These are phyloP conservation scores for Poeciliopsis occidentalis DNA, from an alignment of 2,113 vertebrate species.

Conservation along the genomic window DNA sequence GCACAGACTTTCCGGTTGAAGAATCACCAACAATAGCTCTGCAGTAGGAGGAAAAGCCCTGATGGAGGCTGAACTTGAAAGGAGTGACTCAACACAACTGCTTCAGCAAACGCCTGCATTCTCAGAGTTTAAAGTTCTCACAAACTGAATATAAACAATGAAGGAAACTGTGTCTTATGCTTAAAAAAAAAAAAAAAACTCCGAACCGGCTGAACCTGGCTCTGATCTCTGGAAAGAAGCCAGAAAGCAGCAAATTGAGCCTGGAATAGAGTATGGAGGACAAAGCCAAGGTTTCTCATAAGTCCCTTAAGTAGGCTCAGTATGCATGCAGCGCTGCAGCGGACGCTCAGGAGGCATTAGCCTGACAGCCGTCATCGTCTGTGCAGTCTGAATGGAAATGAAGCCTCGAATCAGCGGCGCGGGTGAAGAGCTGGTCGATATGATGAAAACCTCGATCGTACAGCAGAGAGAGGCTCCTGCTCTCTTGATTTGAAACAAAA, in stretches of 20 bases:
- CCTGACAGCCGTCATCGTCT: constrained; percentile 36
- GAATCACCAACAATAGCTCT: constrained; percentile 17
- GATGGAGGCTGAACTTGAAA: constrained; percentile 37
- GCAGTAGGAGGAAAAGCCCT: constrained; percentile 32
- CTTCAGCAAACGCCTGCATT: constrained; percentile 25
- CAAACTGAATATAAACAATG: constrained; percentile 50
- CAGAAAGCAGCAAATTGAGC: constrained; percentile 59
- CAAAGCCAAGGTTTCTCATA: constrained; percentile 58
- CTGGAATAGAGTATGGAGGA: constrained; percentile 66
- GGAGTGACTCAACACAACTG: constrained; percentile 48
- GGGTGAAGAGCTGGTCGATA: constrained; percentile 29
- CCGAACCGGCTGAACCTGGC: constrained; percentile 37
- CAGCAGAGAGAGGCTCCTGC: constrained; percentile 12
- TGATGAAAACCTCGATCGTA: constrained; percentile 29
- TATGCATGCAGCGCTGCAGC: constrained; percentile 39
- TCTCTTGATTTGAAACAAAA: constrained; percentile 30
- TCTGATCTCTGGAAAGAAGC: constrained; percentile 52
- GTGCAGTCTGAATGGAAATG: constrained; percentile 44
- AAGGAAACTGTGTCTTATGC: constrained; percentile 52
- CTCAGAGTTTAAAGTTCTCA: constrained; percentile 29
- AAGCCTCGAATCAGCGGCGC: constrained; percentile 37
- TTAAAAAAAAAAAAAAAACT: constrained; percentile 54
- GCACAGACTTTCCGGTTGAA: constrained; percentile 14
- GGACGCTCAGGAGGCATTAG: constrained; percentile 49
- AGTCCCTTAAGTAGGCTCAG: constrained; percentile 63